Evolutionary conservation across 1,140 invertebrate species (phyloP), one percentile per base, ranked within the genome.

Genomic region (Sycophaga agraensis): DNA sequence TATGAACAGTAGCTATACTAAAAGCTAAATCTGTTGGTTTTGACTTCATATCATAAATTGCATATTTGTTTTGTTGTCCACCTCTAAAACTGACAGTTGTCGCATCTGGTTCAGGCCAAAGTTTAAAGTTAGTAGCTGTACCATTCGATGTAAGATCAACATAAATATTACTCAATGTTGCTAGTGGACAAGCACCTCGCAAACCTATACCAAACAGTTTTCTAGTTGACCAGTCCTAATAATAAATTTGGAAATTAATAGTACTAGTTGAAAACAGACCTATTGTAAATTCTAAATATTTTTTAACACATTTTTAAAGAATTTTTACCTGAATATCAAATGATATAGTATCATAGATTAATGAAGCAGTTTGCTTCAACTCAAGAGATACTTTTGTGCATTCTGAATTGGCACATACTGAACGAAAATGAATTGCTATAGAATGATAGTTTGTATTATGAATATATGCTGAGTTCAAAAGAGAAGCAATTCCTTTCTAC

Each of bases 381-480:
- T 96, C 92, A 48, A 94, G 73, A 11, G 86, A 83, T 43, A 85
- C 80, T 59, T 80, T 77, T 12, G 78, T 82, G 73, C 94, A 96
- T 54, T 83, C 75, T 68, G 85, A 72, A 59, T 83, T 80, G 2
- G 80, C 73, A 82, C 93, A 97, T 48, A 93, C 82, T 45, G 88
- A 88, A 60, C 92, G 85, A 46, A 97, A 86, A 83, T 96, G 89
- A 48, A 98, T 80, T 43, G 89, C 91, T 43, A 97, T 81, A 0
- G 94, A 97, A 82, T 97, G 94, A 78, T 96, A 98, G 73, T 93
- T 89, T 16, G 93, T 92, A 73, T 96, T 95, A 73, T 97, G 94
- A 51, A 99, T 88, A 70, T 90, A 87, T 49, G 90, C 89, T 12
- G 96, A 92, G 76, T 96, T 95, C n/a, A 98, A 82, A 22, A 99